Evolutionary conservation across 2,797 vertebrate genomes (phyloP).

Genomic region (Pipistrellus pipistrellus): DNA sequence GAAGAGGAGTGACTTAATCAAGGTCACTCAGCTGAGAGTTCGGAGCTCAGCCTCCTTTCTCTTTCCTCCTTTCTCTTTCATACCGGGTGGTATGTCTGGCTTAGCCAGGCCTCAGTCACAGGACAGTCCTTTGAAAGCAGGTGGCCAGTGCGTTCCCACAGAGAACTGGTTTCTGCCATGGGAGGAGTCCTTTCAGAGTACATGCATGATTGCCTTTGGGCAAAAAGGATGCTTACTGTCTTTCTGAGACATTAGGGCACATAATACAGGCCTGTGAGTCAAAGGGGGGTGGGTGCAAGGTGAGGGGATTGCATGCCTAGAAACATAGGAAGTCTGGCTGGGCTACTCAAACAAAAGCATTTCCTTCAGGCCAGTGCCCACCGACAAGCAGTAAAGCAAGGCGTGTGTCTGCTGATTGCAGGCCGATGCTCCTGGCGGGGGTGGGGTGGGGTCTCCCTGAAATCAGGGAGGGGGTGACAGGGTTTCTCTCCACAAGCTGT

Average conservation of each 20-base stretch:
- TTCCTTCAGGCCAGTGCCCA: slow-evolving; percentile 81
- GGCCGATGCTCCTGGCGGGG: rapidly evolving
- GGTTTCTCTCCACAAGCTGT: background rate
- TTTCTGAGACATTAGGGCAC: slow-evolving; percentile 76
- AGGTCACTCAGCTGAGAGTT: background rate
- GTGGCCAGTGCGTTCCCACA: background rate
- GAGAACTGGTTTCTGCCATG: slow-evolving; percentile 1
- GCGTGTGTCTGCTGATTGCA: background rate
- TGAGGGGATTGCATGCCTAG: slow-evolving; percentile 77
- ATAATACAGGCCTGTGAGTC: slow-evolving; percentile 73
- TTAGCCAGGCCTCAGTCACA: background rate
- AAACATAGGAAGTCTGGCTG: slow-evolving; percentile 87
- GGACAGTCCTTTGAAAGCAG: background rate
- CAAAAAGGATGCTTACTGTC: background rate
- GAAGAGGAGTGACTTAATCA: background rate
- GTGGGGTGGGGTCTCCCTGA: background rate
- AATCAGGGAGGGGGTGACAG: background rate
- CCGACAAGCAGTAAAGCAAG: background rate
- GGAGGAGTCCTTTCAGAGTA: slow-evolving; percentile 6
- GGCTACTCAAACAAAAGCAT: slow-evolving; percentile 86
- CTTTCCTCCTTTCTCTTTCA: slow-evolving; percentile 7
- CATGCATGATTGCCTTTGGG: background rate
- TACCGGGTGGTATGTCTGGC: background rate
- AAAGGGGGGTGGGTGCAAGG: background rate
- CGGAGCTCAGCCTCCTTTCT: background rate